phyloP scores from a whole-genome alignment of 2,797 vertebrate genomes.

The Ptychobarbus kaznakovi region DNA sequence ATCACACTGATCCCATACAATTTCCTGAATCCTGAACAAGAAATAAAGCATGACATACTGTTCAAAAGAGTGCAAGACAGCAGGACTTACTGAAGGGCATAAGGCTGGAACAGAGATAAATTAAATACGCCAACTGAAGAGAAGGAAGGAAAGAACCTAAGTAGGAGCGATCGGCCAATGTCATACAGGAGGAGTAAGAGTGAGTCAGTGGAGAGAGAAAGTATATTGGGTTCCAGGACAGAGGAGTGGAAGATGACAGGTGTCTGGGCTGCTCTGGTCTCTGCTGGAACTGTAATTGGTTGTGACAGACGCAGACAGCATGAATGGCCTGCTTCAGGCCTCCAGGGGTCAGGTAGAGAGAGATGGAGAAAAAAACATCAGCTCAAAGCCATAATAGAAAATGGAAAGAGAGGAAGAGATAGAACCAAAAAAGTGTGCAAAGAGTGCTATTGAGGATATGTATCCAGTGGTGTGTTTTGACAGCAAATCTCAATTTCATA shows the following conservation, averaged over 20 bases:
- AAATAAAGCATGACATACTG: slow-evolving; percentile 56
- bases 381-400: slow-evolving; percentile 12
- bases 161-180: slow-evolving; percentile 7
- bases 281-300: slow-evolving; percentile 63
- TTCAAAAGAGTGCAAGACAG: slow-evolving; percentile 61
- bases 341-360: slow-evolving; percentile 45
- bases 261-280: slow-evolving; percentile 57
- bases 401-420: slow-evolving; percentile 53
- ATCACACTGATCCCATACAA: neutral
- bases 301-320: slow-evolving; percentile 61
- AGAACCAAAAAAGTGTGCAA: slow-evolving; percentile 44
- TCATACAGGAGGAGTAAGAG: slow-evolving; percentile 3
- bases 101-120: slow-evolving; percentile 45
- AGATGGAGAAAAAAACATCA: slow-evolving; percentile 22
- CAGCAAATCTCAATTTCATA: slow-evolving; percentile 56
- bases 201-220: slow-evolving; percentile 45
- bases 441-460: slow-evolving; percentile 56
- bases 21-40: neutral
- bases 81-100: slow-evolving; percentile 6
- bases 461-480: slow-evolving; percentile 57
- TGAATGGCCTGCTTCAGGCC: slow-evolving; percentile 55
- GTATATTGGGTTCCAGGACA: slow-evolving; percentile 47
- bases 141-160: slow-evolving; percentile 39
- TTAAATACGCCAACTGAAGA: slow-evolving; percentile 57
- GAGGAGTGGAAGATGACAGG: slow-evolving; percentile 55